Conservation (phyloP, 2,797 vertebrate species). For the Hydrolagus colliei region DNA sequence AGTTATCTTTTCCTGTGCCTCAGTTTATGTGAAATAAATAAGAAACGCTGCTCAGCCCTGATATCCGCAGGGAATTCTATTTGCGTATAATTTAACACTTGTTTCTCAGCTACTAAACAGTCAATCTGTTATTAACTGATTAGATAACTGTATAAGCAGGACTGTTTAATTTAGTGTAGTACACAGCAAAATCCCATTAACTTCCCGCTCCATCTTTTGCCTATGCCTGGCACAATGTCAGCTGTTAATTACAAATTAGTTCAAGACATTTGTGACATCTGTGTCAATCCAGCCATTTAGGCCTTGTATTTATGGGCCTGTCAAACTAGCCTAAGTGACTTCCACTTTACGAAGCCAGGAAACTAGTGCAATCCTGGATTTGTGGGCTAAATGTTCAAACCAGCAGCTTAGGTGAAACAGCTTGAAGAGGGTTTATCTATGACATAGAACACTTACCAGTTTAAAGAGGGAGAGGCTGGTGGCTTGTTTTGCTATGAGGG, state of each 20-base stretch:
- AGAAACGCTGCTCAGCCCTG: too few relatives aligned
- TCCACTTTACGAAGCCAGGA: constrained; percentile 17
- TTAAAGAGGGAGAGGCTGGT: too few relatives aligned
- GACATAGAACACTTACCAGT: neutral
- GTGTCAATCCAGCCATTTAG: neutral
- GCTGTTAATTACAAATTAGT: too few relatives aligned
- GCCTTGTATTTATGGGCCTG: neutral
- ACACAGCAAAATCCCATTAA: neutral
- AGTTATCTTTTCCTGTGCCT: too few relatives aligned
- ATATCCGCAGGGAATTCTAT: too few relatives aligned
- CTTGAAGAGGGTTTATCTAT: constrained; percentile 25
- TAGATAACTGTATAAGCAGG: neutral
- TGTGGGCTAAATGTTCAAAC: constrained; percentile 19
- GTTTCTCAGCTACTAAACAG: too few relatives aligned
- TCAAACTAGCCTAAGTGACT: constrained; percentile 12
- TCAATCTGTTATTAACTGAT: neutral
- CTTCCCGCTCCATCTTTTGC: neutral
- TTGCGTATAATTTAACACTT: too few relatives aligned
- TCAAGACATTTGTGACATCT: too few relatives aligned
- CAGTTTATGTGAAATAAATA: too few relatives aligned
- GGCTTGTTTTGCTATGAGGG: too few relatives aligned
- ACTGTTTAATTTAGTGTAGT: neutral
- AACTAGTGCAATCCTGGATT: constrained; percentile 31
- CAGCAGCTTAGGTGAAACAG: constrained; percentile 27
- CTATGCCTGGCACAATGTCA: neutral